These are phyloP conservation scores for Cyclopterus lumpus DNA, from an alignment of 2,797 vertebrate genomes.

Conservation along the genomic window DNA sequence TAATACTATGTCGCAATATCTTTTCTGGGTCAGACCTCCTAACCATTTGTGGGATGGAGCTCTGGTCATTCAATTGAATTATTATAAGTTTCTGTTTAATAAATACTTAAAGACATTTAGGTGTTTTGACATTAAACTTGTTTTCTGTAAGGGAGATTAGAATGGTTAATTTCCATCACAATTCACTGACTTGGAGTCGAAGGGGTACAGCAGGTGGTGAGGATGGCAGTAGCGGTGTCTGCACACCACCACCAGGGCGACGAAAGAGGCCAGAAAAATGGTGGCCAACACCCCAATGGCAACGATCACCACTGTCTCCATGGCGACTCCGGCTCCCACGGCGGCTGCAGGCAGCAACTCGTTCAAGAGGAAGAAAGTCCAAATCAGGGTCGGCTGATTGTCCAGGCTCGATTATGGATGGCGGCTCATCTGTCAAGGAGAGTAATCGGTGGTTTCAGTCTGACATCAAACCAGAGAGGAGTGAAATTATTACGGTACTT, in stretches of 20 bases:
- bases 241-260: slow-evolving; percentile 94
- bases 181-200: slow-evolving; percentile 94
- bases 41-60: no score
- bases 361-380: slow-evolving; percentile 33
- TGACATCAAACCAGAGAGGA: slow-evolving; percentile 21
- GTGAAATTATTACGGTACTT: slow-evolving; percentile 20
- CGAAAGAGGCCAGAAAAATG: slow-evolving; percentile 95
- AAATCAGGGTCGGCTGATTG: slow-evolving; percentile 57
- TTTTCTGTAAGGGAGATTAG: no score
- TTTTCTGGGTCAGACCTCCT: no score
- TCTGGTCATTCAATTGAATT: no score
- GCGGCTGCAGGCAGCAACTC: slow-evolving; percentile 40
- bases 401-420: slow-evolving; percentile 56
- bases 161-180: no score
- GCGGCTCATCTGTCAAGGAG: slow-evolving; percentile 74
- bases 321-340: slow-evolving; percentile 69
- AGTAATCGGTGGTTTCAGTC: slow-evolving; percentile 34
- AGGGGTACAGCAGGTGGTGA: slow-evolving; percentile 89
- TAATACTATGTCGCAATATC: no score
- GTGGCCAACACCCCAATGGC: slow-evolving; percentile 96
- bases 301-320: slow-evolving; percentile 98
- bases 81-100: no score
- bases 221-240: slow-evolving; percentile 94
- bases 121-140: no score
- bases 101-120: no score